Evolutionary conservation across 2,797 vertebrate species (phyloP).

Genomic region (Sciurus vulgaris): DNA sequence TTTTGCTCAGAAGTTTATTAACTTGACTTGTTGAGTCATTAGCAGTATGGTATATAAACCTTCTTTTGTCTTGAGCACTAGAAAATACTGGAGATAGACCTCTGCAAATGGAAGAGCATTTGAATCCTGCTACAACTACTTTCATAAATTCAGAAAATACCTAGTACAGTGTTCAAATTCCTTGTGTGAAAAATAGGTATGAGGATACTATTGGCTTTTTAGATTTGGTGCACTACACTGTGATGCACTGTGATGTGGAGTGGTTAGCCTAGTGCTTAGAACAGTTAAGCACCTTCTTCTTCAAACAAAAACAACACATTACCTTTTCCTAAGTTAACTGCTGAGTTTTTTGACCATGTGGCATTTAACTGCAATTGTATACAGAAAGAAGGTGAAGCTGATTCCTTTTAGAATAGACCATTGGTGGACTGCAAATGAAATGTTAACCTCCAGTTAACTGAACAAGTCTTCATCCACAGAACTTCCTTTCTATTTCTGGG

Average conservation of each 20-base stretch:
- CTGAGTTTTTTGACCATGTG: not conserved
- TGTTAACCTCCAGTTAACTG: not conserved
- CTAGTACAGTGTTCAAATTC: not conserved
- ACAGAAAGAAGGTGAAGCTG: not conserved
- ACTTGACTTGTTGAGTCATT: not conserved
- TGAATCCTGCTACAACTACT: not conserved
- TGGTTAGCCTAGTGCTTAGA: not conserved
- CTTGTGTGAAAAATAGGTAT: not conserved
- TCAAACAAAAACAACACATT: not conserved
- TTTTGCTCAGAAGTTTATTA: not conserved
- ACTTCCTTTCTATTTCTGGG: not conserved
- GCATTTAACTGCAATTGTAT: not conserved
- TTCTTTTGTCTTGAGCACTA: not conserved
- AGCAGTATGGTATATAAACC: not conserved
- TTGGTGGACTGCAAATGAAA: not conserved
- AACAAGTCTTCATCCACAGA: not conserved
- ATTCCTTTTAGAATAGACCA: not conserved
- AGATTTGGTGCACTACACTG: not conserved
- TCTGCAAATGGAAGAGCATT: not conserved
- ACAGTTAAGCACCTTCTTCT: not conserved
- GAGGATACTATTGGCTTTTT: not conserved
- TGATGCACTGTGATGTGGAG: fast-evolving
- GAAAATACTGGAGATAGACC: not conserved
- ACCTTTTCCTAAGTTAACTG: not conserved
- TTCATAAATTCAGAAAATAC: not conserved